Evolutionary conservation across 2,797 vertebrate species (phyloP).

Genomic region (Pygocentrus nattereri): DNA sequence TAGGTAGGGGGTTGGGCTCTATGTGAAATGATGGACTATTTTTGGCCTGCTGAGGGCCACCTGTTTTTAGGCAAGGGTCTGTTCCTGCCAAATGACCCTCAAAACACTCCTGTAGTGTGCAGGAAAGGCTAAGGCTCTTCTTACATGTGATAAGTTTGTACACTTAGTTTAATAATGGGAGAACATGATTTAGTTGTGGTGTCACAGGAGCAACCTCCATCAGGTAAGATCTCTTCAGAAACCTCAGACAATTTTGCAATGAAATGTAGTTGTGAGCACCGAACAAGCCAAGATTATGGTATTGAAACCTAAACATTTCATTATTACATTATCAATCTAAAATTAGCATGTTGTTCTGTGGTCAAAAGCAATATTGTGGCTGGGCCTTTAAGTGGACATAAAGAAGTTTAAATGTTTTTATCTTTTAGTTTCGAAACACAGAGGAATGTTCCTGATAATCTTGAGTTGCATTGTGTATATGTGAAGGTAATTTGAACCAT

Average conservation of each 20-base stretch:
- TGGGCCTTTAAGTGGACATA: neutral
- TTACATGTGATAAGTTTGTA: neutral
- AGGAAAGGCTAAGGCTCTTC: conserved; percentile 2
- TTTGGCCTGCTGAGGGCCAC: conserved; percentile 48
- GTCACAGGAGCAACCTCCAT: conserved; percentile 21
- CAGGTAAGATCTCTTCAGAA: conserved; percentile 29
- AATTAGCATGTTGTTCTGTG: neutral
- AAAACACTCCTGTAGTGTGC: conserved; percentile 10
- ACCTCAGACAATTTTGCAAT: neutral
- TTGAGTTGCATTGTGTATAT: neutral
- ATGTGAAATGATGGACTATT: conserved; percentile 39
- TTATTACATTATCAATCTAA: neutral
- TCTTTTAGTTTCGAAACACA: neutral
- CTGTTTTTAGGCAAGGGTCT: conserved; percentile 50
- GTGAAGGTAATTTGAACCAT: neutral
- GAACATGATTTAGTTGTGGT: conserved; percentile 31
- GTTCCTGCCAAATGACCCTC: conserved; percentile 7
- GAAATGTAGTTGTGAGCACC: neutral
- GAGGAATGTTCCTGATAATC: neutral
- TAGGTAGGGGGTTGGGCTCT: conserved; percentile 38
- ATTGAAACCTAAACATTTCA: neutral
- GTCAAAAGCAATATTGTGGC: neutral
- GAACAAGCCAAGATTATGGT: neutral
- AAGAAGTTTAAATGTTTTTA: neutral
- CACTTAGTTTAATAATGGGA: conserved; percentile 12